Percentiles rank a stretch among this genome's conserved stretches.
Evolutionary conservation across 1,140 invertebrate species (phyloP).

Genomic region (Eumeta japonica): DNA sequence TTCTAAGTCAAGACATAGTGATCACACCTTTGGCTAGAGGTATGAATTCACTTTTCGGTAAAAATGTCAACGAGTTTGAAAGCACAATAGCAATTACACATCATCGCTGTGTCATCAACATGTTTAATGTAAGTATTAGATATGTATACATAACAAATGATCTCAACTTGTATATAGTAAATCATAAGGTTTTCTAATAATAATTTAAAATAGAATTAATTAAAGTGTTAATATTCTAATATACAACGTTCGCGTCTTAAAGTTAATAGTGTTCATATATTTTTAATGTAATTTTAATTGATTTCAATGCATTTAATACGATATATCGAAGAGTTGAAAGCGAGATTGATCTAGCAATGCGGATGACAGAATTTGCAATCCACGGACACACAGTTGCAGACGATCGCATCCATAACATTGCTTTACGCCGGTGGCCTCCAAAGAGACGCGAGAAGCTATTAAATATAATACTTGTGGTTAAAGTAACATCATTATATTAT

Average conservation of each 20-base stretch:
- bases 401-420: constrained; percentile 50
- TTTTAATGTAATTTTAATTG: constrained; percentile 7
- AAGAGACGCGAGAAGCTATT: constrained; percentile 10
- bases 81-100: constrained; percentile 28
- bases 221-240: too few species aligned
- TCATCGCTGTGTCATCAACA: constrained; percentile 44
- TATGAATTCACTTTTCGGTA: constrained; percentile 14
- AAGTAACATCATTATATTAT: constrained; percentile 20
- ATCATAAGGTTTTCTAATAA: too few species aligned
- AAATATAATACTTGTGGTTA: constrained; percentile 18
- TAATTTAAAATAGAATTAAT: too few species aligned
- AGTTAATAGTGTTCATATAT: too few species aligned
- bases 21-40: constrained; percentile 15
- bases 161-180: too few species aligned
- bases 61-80: constrained; percentile 22
- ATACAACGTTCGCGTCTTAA: too few species aligned
- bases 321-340: constrained; percentile 37
- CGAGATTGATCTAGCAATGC: constrained; percentile 40
- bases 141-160: too few species aligned
- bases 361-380: constrained; percentile 61
- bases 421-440: constrained; percentile 30
- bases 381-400: constrained; percentile 61
- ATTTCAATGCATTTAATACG: constrained; percentile 11
- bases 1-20: constrained; percentile 30
- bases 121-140: constrained; percentile 55